Conservation (phyloP, 2,113 vertebrate genomes). For the Egretta garzetta region DNA sequence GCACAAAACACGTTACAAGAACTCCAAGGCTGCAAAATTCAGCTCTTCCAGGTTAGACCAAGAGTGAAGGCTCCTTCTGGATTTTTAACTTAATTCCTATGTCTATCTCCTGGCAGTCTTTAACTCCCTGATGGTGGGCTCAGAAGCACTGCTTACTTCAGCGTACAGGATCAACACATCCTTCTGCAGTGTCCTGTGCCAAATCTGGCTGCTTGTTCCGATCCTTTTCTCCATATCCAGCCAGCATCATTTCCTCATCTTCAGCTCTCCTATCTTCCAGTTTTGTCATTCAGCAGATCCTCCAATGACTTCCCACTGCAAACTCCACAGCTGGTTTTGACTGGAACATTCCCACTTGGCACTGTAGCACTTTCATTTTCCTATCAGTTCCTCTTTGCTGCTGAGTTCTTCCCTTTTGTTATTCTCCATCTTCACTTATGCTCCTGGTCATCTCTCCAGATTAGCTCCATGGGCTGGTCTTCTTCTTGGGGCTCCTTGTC, state of each 20-base stretch:
- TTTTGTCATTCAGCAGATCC: not conserved
- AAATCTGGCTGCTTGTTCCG: not conserved
- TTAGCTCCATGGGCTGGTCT: not conserved
- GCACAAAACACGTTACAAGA: not conserved
- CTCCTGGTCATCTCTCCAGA: not conserved
- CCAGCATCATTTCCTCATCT: not conserved
- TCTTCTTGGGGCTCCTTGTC: not conserved
- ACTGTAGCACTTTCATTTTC: not conserved
- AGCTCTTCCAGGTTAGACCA: not conserved
- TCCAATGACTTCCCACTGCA: not conserved
- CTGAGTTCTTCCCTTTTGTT: not conserved
- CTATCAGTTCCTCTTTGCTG: not conserved
- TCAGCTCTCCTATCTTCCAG: not conserved
- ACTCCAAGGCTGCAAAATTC: not conserved
- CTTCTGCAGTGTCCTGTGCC: not conserved
- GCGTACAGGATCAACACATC: not conserved
- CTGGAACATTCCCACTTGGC: not conserved
- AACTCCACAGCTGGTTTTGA: not conserved
- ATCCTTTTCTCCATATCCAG: not conserved
- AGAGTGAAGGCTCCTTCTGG: not conserved
- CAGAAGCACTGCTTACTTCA: not conserved
- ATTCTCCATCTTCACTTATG: not conserved
- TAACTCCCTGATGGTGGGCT: not conserved
- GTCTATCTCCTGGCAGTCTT: not conserved
- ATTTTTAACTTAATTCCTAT: not conserved